These are phyloP conservation scores for Choloepus hoffmanni DNA, from an alignment of 2,113 vertebrate species.

Conservation along the genomic window DNA sequence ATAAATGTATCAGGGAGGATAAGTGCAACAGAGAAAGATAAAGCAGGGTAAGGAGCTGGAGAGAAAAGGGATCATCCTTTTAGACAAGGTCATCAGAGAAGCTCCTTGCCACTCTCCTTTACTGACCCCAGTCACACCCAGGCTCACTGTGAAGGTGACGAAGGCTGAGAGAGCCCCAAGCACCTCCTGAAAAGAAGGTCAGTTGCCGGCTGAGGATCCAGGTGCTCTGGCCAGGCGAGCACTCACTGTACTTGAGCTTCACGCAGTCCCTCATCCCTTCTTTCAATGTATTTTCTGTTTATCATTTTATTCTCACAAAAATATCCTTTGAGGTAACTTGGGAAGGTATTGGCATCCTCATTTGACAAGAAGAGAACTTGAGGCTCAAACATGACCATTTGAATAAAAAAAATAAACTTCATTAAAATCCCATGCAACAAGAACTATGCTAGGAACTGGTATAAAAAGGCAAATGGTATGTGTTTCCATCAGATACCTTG, in stretches of 20 bases:
- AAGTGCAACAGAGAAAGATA: neutral
- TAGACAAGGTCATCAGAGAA: neutral
- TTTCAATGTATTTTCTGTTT: neutral
- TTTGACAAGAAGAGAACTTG: neutral
- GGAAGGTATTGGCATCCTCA: neutral
- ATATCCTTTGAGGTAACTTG: neutral
- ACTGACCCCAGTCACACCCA: neutral
- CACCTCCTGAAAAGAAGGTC: constrained; percentile 24
- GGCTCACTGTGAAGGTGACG: accelerated
- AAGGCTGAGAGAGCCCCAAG: neutral
- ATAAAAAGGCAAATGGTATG: neutral
- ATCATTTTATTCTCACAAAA: neutral
- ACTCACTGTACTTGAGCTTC: neutral
- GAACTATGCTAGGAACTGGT: neutral
- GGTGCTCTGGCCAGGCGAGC: neutral
- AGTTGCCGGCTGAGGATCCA: neutral
- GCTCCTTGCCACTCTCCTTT: neutral
- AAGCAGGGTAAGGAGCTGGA: neutral
- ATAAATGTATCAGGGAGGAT: too few species aligned
- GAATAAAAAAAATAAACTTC: neutral
- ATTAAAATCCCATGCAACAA: neutral
- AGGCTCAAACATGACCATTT: neutral
- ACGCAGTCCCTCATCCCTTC: neutral
- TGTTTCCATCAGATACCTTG: neutral
- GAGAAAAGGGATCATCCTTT: neutral